phyloP scores from a whole-genome alignment of 2,113 vertebrate genomes.

The Sapajus apella region DNA sequence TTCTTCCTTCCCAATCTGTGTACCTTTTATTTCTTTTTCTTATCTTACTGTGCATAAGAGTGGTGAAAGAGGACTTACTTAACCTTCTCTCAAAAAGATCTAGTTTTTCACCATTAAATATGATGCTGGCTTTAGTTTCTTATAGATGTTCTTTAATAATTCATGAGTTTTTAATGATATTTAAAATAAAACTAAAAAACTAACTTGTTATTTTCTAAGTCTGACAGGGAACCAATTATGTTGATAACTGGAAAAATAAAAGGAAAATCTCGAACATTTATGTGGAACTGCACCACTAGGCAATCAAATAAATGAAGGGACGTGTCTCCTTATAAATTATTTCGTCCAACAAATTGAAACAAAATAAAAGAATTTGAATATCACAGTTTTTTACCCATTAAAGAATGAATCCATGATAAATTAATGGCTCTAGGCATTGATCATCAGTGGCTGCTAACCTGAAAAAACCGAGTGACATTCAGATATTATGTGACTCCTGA shows the following conservation, averaged over 20 bases:
- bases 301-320: not conserved
- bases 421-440: not conserved
- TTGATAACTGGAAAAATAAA: not conserved
- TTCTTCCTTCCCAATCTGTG: not conserved
- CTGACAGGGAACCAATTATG: not conserved
- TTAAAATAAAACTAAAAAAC: not conserved
- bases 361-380: not conserved
- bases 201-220: not conserved
- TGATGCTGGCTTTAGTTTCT: not conserved
- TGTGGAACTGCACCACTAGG: not conserved
- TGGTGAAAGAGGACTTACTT: not conserved
- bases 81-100: not conserved
- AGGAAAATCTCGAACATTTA: not conserved
- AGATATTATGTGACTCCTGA: not conserved
- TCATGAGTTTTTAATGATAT: not conserved
- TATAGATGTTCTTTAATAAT: not conserved
- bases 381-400: not conserved
- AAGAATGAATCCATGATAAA: not conserved
- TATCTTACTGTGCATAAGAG: not conserved
- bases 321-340: not conserved
- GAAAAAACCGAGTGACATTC: not conserved
- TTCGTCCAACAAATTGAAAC: not conserved
- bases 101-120: not conserved
- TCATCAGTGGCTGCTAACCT: not conserved
- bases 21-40: not conserved